phyloP scores from a whole-genome alignment of 53 echinoderm and acorn worm species.

The Apostichopus leukothele region DNA sequence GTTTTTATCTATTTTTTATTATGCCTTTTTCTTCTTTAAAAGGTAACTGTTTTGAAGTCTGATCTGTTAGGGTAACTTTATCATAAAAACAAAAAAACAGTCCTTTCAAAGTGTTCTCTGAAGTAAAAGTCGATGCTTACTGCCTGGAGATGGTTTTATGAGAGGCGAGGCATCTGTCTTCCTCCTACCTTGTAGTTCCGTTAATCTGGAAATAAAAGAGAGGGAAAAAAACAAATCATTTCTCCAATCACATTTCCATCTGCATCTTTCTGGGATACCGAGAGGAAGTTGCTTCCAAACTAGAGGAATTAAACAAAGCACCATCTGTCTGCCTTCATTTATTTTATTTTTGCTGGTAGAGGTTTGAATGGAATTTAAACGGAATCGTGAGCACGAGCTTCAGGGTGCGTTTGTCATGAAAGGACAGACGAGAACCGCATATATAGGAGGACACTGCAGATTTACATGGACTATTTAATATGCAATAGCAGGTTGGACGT shows the following conservation, averaged over 20 bases:
- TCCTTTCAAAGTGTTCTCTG: background rate
- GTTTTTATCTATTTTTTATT: too few species aligned
- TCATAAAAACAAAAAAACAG: too few species aligned
- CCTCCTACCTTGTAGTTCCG: constrained; percentile 37
- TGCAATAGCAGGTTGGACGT: too few species aligned
- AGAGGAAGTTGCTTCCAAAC: background rate
- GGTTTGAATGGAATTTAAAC: background rate
- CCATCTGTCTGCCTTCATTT: constrained; percentile 31
- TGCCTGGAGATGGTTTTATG: constrained; percentile 40
- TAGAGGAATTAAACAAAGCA: background rate
- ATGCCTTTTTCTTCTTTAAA: too few species aligned
- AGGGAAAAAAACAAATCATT: background rate
- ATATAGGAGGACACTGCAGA: too few species aligned
- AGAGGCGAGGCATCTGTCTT: constrained; percentile 38
- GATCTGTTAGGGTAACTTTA: too few species aligned
- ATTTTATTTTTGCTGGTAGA: background rate
- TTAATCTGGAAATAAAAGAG: constrained; percentile 26
- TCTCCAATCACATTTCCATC: background rate
- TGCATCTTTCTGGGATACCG: background rate
- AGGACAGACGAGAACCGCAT: too few species aligned
- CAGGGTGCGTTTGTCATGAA: too few species aligned
- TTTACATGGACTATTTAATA: too few species aligned
- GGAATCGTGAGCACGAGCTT: too few species aligned
- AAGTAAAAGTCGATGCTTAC: background rate
- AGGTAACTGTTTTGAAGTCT: too few species aligned